Base-by-base conservation (phyloP, 2,888 invertebrate genomes). In the Conus canariensis region DNA sequence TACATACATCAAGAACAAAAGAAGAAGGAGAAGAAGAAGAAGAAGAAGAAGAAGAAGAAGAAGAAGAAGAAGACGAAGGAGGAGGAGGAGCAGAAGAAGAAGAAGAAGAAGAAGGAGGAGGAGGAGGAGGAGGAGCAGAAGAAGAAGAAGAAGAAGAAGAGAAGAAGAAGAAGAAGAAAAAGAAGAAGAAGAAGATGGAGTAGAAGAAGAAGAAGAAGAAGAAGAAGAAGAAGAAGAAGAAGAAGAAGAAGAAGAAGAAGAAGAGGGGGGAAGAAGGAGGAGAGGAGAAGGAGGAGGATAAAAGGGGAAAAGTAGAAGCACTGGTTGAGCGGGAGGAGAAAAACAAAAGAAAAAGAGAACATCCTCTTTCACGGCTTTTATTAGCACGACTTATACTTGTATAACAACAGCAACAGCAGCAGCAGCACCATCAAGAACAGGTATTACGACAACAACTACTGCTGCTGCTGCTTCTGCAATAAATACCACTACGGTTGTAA, bases 171-270 rank as follows among this genome's bases (percentile, higher is more conserved):
- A 83, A 83, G 82, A 83, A 83, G 82, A 80, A 80, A 12, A 80
- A 80, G 58, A 88, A 88, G 88, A 88, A 88, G 74, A 88, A 88
- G 88, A 88, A 88, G 88, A 88, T 56, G 82, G 56, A 82, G 82
- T 56, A 83, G 82, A 83, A 58, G 82, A 83, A 83, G 82, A 83
- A 83, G 82, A 80, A 80, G 80, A 80, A 80, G 58, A 88, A 88
- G 88, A 88, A 88, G 74, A 88, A 88, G 88, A 88, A 88, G 88
- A 88, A 88, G 88, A 88, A 88, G 88, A 88, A 88, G 88, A 88
- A 74, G 88, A 88, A 88, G 88, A 88, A 88, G 74, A 88, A 77
- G 88, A 64, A 64, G 60, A 64, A 64, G 30, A 30, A 64, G 60
- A 64, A 64, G 16, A 16, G 16, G 16, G 60, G 16, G 16, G 60